Base-by-base conservation (phyloP, 2,888 invertebrate genomes). In the Theretra japonica region DNA sequence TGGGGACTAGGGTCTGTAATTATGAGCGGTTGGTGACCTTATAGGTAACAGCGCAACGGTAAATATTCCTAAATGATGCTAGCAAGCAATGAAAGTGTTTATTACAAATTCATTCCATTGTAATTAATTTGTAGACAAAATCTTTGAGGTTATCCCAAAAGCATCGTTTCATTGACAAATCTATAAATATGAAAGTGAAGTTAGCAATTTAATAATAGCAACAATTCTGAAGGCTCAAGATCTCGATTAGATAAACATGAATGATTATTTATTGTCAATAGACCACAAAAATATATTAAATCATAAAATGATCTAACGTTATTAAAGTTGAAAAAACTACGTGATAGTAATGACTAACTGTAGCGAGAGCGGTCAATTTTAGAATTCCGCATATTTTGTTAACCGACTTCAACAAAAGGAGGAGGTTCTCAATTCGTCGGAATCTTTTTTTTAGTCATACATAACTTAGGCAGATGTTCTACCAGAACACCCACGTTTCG, bases 1-100 rank as follows among this genome's bases (percentile, higher is more conserved):
- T 84, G 79, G 71, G 73, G 80, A 73, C 73, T 73, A 72, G 70
- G 57, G 70, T 41, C 68, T 25, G 72, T 60, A 76, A 80, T 83
- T 79, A 79, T 41, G 25, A 30, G 60, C 73, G 80, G 75, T 76
- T 70, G 74, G 69, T 73, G 78, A 77, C 76, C 78, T 75, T 72
- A 50, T n/a, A 41, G 17, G n/a, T 62, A 28, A 68, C 53, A 28
- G 28, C 8, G 25, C 56, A 25, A 28, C 23, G n/a, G 21, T 19
- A 28, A 50, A 50, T 69, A 53, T 2, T 8, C 33, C 5, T 60
- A 23, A 41, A 11, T 65, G n/a, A 33, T 62, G 15, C 25, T 33
- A 8, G n/a, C n/a, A 11, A 15, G 11, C 5, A 25, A 17, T 15
- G 4, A 17, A 58, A 58, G 57, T 56, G 33, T 2, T 41, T 11